These are phyloP conservation scores for Corythornis vintsioides DNA, from an alignment of 2,113 vertebrate species.

Conservation along the genomic window DNA sequence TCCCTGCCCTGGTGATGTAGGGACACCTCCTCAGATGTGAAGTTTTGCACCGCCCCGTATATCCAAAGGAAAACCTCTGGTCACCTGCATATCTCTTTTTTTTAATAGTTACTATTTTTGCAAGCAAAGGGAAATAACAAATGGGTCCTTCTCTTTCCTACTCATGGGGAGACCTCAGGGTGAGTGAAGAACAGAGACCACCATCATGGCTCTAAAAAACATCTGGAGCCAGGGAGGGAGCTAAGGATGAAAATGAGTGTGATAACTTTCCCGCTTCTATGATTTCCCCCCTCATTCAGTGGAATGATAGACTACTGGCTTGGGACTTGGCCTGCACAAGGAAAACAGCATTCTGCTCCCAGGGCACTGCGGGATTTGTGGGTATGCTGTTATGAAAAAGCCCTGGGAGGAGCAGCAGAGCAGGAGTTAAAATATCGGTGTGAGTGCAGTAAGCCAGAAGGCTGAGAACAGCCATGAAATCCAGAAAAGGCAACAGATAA, in stretches of 20 bases:
- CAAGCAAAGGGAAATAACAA: not conserved
- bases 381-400: not conserved
- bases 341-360: accelerated
- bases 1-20: not conserved
- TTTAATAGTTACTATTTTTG: not conserved
- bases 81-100: not conserved
- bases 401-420: not conserved
- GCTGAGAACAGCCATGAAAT: not conserved
- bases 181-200: not conserved
- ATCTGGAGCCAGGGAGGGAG: not conserved
- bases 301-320: not conserved
- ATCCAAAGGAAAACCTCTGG: not conserved
- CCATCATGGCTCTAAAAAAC: accelerated
- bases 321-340: not conserved
- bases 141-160: not conserved
- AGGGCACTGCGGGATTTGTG: accelerated
- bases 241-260: not conserved
- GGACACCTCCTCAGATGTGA: accelerated
- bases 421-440: not conserved
- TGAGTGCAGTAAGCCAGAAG: accelerated
- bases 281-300: accelerated
- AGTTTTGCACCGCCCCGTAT: not conserved
- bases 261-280: not conserved
- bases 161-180: not conserved
- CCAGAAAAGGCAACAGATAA: not conserved